Evolutionary conservation across 2,113 vertebrate genomes (phyloP).

Genomic region (Poeciliopsis retropinna): DNA sequence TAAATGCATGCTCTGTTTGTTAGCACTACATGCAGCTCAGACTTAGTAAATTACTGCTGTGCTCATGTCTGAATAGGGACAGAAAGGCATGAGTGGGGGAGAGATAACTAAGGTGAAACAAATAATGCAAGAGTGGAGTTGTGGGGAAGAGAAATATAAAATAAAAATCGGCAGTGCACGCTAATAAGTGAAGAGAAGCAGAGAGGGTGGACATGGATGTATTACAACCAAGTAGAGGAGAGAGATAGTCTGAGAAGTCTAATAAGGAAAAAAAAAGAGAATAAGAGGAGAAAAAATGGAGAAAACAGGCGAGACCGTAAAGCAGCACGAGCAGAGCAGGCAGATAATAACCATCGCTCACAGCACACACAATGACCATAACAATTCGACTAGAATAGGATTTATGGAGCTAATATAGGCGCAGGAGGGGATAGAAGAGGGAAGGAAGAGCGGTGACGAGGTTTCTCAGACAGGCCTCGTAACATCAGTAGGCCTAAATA

Average conservation of each 20-base stretch:
- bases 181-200: slow-evolving; percentile 43
- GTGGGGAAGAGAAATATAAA: slow-evolving; percentile 13
- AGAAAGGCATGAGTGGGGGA: slow-evolving; percentile 16
- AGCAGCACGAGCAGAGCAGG: slow-evolving; percentile 71
- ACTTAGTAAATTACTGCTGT: neutral
- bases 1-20: neutral
- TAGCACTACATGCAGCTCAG: neutral
- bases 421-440: slow-evolving; percentile 43
- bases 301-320: slow-evolving; percentile 74
- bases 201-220: slow-evolving; percentile 37
- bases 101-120: slow-evolving; percentile 29
- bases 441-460: slow-evolving; percentile 36
- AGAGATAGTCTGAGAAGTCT: slow-evolving; percentile 19
- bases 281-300: slow-evolving; percentile 22
- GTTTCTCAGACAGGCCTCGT: slow-evolving; percentile 44
- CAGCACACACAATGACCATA: slow-evolving; percentile 82
- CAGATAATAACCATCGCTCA: slow-evolving; percentile 83
- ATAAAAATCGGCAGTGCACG: slow-evolving; percentile 17
- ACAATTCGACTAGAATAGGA: slow-evolving; percentile 78
- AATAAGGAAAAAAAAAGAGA: slow-evolving; percentile 26
- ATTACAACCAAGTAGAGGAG: slow-evolving; percentile 21
- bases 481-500: slow-evolving; percentile 60
- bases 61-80: slow-evolving; percentile 6
- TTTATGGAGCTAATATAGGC: slow-evolving; percentile 81
- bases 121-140: slow-evolving; percentile 14